Conservation (phyloP, 2,888 invertebrate genomes). For the Ypsolopha sequella region DNA sequence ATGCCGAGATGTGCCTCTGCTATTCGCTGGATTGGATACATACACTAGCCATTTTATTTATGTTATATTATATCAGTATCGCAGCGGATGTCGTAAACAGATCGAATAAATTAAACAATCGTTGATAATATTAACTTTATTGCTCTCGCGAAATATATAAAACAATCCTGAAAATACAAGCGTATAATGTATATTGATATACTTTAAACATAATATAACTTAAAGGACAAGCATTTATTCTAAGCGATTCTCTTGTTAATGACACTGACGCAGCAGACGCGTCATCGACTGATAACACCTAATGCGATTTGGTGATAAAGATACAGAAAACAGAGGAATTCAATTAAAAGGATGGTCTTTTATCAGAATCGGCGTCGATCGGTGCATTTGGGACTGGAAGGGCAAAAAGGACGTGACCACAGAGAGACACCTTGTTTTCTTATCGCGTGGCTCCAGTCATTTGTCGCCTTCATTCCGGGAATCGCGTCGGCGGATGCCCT, state of each 20-base stretch:
- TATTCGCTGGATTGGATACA: conserved; percentile 21
- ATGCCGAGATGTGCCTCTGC: conserved; percentile 21
- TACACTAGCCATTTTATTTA: conserved; percentile 18
- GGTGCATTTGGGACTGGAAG: conserved; percentile 7
- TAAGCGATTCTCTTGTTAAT: conserved; percentile 24
- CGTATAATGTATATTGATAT: no score
- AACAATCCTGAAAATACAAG: no score
- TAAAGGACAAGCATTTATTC: background rate
- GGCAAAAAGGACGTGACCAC: conserved; percentile 32
- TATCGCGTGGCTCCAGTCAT: conserved; percentile 49
- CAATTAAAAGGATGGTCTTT: conserved; percentile 58
- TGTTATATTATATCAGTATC: conserved; percentile 43
- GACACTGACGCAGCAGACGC: conserved; percentile 23
- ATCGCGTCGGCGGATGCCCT: conserved; percentile 66
- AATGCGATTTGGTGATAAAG: conserved; percentile 57
- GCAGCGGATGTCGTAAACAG: conserved; percentile 33
- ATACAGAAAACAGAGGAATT: conserved; percentile 52
- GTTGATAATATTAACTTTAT: background rate
- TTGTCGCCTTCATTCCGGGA: conserved; percentile 66
- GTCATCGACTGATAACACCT: conserved; percentile 30
- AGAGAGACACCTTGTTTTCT: conserved; percentile 42
- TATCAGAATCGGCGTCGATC: conserved; percentile 40
- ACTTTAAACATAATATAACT: background rate
- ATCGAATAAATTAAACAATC: background rate
- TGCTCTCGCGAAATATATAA: no score